These are phyloP conservation scores for Gobio gobio DNA, from an alignment of 2,113 vertebrate species.

Conservation along the genomic window DNA sequence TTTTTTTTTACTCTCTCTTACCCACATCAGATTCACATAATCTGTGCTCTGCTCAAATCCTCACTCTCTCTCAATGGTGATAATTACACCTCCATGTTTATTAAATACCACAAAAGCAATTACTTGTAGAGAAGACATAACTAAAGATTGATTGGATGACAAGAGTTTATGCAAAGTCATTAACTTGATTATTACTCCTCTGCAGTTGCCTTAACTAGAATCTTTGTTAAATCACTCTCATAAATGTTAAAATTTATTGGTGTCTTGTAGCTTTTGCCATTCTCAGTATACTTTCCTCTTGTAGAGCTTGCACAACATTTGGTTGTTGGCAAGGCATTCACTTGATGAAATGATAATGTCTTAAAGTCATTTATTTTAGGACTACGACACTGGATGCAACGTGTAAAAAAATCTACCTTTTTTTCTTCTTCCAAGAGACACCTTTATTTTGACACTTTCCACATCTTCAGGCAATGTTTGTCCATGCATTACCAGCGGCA, in stretches of 20 bases:
- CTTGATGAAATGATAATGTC: background rate
- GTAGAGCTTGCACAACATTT: no score
- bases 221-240: background rate
- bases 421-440: no score
- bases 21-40: background rate
- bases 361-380: no score
- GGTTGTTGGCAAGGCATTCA: background rate
- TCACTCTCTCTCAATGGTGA: slow-evolving; percentile 10
- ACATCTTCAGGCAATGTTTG: no score
- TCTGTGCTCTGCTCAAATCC: background rate
- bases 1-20: background rate
- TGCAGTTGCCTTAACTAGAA: background rate
- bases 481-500: no score
- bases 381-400: no score
- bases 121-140: slow-evolving; percentile 16
- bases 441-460: no score
- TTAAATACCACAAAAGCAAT: slow-evolving; percentile 36
- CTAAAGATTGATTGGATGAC: background rate
- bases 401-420: no score
- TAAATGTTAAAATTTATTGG: background rate
- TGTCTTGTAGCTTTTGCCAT: background rate
- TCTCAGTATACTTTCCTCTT: background rate
- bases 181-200: background rate
- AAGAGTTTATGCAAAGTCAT: background rate
- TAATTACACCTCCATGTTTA: slow-evolving; percentile 23